Conservation (phyloP, 2,888 invertebrate genomes). For the Taphrorychus bicolor region DNA sequence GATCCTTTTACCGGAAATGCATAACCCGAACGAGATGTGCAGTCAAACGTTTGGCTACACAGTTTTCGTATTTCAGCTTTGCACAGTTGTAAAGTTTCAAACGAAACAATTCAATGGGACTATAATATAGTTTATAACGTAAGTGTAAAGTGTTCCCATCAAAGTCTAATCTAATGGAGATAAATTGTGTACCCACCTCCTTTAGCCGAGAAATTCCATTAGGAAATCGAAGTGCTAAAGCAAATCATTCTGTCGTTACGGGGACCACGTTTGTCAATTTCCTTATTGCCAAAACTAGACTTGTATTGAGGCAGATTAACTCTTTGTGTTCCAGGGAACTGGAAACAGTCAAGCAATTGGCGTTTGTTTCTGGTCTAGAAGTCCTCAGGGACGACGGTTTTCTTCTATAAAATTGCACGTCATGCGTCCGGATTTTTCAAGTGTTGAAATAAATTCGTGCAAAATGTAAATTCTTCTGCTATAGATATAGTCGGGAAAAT, state of each 20-base stretch:
- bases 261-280: constrained; percentile 1
- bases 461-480: constrained; percentile 33
- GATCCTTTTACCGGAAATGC: neutral
- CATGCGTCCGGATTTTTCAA: constrained; percentile 24
- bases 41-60: neutral
- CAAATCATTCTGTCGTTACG: constrained; percentile 1
- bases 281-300: neutral
- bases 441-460: constrained; percentile 25
- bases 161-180: neutral
- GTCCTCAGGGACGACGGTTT: too few relatives aligned
- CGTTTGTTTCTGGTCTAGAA: neutral
- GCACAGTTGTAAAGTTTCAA: neutral
- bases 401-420: constrained; percentile 3
- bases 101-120: neutral
- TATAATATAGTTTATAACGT: neutral
- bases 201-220: neutral
- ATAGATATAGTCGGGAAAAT: constrained; percentile 36
- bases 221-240: constrained; percentile 8
- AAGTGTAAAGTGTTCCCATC: neutral
- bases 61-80: neutral
- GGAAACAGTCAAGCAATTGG: neutral
- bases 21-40: neutral
- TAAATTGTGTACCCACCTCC: neutral
- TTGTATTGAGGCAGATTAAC: neutral
- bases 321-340: neutral